Base-by-base conservation (phyloP, 1,140 invertebrate genomes). In the Bombus superbus region DNA sequence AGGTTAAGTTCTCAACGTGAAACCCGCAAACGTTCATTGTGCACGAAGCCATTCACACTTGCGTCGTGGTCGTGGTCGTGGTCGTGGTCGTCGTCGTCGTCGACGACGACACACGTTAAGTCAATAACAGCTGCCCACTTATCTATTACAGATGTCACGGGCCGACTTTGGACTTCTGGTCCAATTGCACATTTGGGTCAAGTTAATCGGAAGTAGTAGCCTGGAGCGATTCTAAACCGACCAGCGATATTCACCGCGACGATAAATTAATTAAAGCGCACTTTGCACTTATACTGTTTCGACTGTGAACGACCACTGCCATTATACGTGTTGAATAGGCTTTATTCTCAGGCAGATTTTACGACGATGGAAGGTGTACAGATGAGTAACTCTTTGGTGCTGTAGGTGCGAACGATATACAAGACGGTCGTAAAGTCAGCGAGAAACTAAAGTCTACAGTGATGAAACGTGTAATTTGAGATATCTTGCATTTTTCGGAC, bases 41-140 rank as follows among this genome's bases (percentile, higher is more conserved):
- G 75, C 74, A 32, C 42, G 40, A 42, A 25, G 8, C 38, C 18
- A 42, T 72, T 42, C 75, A 38, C 75, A 69, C 47, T 72, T 38
- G 76, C 76, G n/a, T 44, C 74, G 47, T 35, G 69, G 74, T 40
- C 74, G 44, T 22, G 64, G 57, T 1, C 57, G 57, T 0, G 28
- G 57, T 22, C 53, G 53, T 6, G 18, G 18, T 8, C 53, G 53
- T 22, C 81, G 28, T n/a, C 71, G 42, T n/a, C 79, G 78, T 38
- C 72, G 68, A 75, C 76, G 35, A 71, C 81, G 80, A 75, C 73
- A 86, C 89, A 89, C 74, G 83, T 83, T 87, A 84, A 89, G 88
- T 89, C 88, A 66, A 89, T 89, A 86, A 85, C 88, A 89, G 88
- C 88, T 89, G 88, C 78, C 88, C 88, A 89, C 88, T 89, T 89